Evolutionary conservation across 1,140 invertebrate species (phyloP).

Genomic region (Sminthurinus signatus): DNA sequence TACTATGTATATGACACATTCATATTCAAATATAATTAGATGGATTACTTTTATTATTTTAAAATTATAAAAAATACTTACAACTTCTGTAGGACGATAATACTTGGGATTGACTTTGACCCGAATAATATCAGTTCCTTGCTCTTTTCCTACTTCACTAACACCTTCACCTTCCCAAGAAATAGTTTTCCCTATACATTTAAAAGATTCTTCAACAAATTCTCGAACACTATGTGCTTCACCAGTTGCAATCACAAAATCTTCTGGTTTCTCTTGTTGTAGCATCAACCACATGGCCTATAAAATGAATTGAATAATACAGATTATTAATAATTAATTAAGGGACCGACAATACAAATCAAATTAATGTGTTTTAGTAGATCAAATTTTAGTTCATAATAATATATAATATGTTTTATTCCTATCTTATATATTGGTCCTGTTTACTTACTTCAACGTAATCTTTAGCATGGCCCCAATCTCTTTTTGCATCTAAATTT

Average conservation of each 20-base stretch:
- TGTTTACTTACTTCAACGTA: slow-evolving; percentile 76
- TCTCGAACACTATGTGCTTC: slow-evolving; percentile 91
- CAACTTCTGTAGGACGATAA: slow-evolving; percentile 96
- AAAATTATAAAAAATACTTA: slow-evolving; percentile 54
- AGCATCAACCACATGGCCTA: slow-evolving; percentile 99
- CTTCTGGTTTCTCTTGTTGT: slow-evolving; percentile 85
- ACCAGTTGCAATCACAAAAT: slow-evolving; percentile 96
- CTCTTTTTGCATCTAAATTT: slow-evolving; percentile 90
- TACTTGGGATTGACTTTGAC: slow-evolving; percentile 90
- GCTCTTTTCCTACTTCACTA: slow-evolving; percentile 71
- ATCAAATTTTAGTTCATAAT: too few species aligned
- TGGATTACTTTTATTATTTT: too few species aligned
- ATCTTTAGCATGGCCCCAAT: slow-evolving; percentile 99
- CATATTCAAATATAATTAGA: not conserved
- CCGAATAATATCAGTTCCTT: slow-evolving; percentile 67
- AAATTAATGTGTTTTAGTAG: too few species aligned
- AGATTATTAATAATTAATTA: too few species aligned
- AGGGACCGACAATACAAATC: too few species aligned
- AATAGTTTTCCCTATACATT: slow-evolving; percentile 62
- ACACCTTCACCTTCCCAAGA: slow-evolving; percentile 81
- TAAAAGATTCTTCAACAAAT: slow-evolving; percentile 90
- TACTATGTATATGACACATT: not conserved
- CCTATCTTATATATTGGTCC: too few species aligned
- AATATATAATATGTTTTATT: too few species aligned
- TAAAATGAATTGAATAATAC: slow-evolving; percentile 32